Conservation (phyloP, 2,888 invertebrate species). For the Chelonus formosanus region DNA sequence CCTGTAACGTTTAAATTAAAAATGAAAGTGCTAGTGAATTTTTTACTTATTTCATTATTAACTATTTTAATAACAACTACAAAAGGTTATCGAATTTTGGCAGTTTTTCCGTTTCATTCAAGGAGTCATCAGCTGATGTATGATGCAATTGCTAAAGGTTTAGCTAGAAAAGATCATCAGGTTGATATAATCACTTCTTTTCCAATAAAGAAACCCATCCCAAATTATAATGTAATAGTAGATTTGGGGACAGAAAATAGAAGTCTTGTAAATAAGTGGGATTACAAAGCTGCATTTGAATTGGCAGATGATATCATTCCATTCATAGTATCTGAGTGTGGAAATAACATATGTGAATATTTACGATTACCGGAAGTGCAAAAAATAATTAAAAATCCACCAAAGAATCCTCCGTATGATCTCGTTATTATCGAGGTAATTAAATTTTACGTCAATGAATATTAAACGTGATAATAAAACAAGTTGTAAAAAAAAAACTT, state of each 20-base stretch:
- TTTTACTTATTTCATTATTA: no score
- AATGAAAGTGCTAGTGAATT: no score
- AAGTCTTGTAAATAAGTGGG: slow-evolving; percentile 36
- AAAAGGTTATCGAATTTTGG: slow-evolving; percentile 49
- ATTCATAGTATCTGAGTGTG: slow-evolving; percentile 32
- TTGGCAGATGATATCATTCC: slow-evolving; percentile 35
- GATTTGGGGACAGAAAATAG: slow-evolving; percentile 36
- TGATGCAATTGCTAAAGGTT: slow-evolving; percentile 60
- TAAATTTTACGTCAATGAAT: no score
- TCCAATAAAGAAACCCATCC: slow-evolving; percentile 36
- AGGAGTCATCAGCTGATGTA: slow-evolving; percentile 66
- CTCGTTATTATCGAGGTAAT: slow-evolving; percentile 34
- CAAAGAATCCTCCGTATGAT: slow-evolving; percentile 51
- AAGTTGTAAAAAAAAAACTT: no score
- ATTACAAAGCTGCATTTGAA: slow-evolving; percentile 27
- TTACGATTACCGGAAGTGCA: slow-evolving; percentile 37
- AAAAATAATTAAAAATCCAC: slow-evolving; percentile 40
- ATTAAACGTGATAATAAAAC: no score
- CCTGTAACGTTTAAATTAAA: no score
- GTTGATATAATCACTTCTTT: slow-evolving; percentile 52
- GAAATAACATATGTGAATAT: slow-evolving; percentile 45
- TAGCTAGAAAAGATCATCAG: slow-evolving; percentile 63
- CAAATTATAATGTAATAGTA: slow-evolving; percentile 40
- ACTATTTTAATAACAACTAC: no score
- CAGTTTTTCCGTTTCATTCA: slow-evolving; percentile 64